Conservation (phyloP, 2,113 vertebrate genomes). For the Pituophis catenifer region DNA sequence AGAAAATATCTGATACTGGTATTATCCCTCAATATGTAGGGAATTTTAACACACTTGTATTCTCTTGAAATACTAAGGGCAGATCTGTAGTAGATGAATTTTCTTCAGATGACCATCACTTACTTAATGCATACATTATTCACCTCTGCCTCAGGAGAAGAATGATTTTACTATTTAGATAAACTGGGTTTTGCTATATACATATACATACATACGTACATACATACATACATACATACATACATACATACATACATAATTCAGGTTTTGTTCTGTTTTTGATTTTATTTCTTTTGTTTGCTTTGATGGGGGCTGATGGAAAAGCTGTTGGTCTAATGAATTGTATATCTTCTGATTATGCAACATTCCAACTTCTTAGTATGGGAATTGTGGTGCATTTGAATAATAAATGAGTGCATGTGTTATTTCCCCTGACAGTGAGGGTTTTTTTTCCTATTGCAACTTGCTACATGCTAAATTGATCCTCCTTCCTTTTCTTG, state of each 20-base stretch:
- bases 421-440: constrained; percentile 29
- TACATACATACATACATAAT: no score
- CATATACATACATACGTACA: no score
- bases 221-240: not conserved
- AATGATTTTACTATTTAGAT: not conserved
- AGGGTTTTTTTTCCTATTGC: constrained; percentile 26
- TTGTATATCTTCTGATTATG: not conserved
- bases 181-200: not conserved
- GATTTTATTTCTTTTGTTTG: not conserved
- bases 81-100: not conserved
- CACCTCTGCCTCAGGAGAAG: not conserved
- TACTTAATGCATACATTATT: no score
- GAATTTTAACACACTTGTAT: not conserved
- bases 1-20: not conserved
- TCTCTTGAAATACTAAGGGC: not conserved
- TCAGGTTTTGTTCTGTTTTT: not conserved
- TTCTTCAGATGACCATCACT: not conserved
- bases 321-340: constrained; percentile 5
- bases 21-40: not conserved
- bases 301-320: not conserved
- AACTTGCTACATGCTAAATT: constrained; percentile 64
- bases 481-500: constrained; percentile 66
- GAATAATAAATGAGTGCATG: constrained; percentile 38
- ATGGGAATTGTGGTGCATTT: not conserved
- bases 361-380: not conserved